Conservation (phyloP, 2,797 vertebrate genomes). For the Cirrhinus molitorella region DNA sequence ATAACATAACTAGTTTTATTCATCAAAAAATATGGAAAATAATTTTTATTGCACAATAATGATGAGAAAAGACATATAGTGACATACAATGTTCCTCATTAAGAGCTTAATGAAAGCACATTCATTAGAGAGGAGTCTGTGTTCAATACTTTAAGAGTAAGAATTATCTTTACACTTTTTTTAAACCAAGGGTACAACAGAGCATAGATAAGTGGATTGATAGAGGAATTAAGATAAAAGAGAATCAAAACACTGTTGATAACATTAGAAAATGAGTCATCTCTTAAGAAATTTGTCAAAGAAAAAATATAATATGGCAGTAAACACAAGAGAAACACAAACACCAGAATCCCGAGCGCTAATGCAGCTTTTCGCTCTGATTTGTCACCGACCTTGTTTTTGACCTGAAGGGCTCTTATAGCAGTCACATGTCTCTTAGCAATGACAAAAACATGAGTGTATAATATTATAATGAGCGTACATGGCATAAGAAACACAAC, state of each 20-base stretch:
- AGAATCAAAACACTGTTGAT: slow-evolving; percentile 54
- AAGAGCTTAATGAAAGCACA: slow-evolving; percentile 22
- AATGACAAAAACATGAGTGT: slow-evolving; percentile 56
- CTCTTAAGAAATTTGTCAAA: slow-evolving; percentile 20
- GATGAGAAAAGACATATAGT: neutral
- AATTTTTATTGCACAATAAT: neutral
- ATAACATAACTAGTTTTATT: neutral
- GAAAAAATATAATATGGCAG: slow-evolving; percentile 57
- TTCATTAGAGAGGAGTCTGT: slow-evolving; percentile 57
- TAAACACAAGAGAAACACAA: slow-evolving; percentile 59
- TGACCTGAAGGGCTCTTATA: slow-evolving; percentile 51
- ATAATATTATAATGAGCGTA: slow-evolving; percentile 53
- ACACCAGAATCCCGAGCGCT: slow-evolving; percentile 56
- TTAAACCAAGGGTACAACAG: slow-evolving; percentile 64
- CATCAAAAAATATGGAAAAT: neutral
- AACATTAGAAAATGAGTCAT: slow-evolving; percentile 23
- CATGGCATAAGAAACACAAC: slow-evolving; percentile 57
- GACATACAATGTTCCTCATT: neutral
- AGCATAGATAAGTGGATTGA: slow-evolving; percentile 64
- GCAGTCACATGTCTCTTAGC: slow-evolving; percentile 57
- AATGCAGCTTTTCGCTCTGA: slow-evolving; percentile 61
- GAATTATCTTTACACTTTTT: slow-evolving; percentile 55
- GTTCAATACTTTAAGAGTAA: slow-evolving; percentile 49
- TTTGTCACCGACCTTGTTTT: slow-evolving; percentile 9
- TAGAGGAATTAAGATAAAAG: slow-evolving; percentile 60